Percentiles rank a stretch among this genome's conserved stretches.
Conservation (phyloP, 2,797 vertebrate genomes). For the Muscicapa comitata region DNA sequence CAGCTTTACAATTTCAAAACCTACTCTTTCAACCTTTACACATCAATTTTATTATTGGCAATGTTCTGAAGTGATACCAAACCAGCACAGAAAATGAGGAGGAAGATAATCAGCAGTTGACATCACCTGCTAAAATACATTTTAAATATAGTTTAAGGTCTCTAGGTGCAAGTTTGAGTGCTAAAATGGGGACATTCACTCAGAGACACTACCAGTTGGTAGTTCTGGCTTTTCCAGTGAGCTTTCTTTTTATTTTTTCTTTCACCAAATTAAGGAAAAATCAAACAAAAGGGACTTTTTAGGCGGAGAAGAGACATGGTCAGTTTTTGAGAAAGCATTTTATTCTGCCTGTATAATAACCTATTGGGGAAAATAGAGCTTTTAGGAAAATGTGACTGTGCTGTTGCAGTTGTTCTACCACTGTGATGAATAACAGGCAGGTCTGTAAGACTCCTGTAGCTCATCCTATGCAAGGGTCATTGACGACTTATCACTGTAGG, state of each 20-base stretch:
- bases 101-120: not conserved
- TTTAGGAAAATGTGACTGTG: slow-evolving; percentile 34
- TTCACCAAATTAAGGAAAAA: not conserved
- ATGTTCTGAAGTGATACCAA: not conserved
- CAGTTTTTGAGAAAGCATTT: slow-evolving; percentile 9
- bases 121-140: not conserved
- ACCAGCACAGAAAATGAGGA: not conserved
- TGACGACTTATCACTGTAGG: slow-evolving; percentile 11
- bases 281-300: not conserved
- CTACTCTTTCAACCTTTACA: not conserved
- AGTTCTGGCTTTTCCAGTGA: not conserved
- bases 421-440: not conserved
- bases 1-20: not conserved
- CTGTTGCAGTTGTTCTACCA: not conserved
- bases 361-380: not conserved
- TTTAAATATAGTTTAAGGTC: not conserved
- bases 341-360: not conserved
- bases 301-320: not conserved
- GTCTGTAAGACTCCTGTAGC: not conserved
- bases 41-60: not conserved
- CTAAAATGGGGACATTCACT: not conserved
- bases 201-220: not conserved
- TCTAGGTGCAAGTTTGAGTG: not conserved
- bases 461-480: not conserved
- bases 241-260: not conserved